phyloP scores from a whole-genome alignment of 2,888 invertebrate genomes.

The Acleris sparsana region DNA sequence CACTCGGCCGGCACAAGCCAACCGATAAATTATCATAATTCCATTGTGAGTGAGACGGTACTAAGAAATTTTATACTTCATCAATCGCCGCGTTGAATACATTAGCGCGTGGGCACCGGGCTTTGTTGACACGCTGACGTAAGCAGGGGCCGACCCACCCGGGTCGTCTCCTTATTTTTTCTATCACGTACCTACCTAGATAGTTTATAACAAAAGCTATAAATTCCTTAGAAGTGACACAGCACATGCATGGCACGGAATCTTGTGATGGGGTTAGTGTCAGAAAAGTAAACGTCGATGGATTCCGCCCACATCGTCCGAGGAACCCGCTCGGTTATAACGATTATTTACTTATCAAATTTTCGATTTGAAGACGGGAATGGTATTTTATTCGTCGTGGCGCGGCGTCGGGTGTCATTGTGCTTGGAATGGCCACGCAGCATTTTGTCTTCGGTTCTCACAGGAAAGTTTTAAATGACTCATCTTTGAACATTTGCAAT shows the following conservation, averaged over 20 bases:
- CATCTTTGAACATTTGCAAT: slow-evolving; percentile 28
- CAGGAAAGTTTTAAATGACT: slow-evolving; percentile 35
- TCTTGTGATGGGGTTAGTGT: slow-evolving; percentile 48
- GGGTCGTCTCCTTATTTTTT: slow-evolving; percentile 55
- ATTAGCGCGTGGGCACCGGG: slow-evolving; percentile 79
- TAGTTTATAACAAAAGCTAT: slow-evolving; percentile 59
- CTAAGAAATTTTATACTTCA: slow-evolving; percentile 84
- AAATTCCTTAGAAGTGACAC: slow-evolving; percentile 55
- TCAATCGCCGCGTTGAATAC: slow-evolving; percentile 82
- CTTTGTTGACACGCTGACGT: slow-evolving; percentile 70
- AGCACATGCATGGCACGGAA: slow-evolving; percentile 47
- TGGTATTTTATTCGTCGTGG: slow-evolving; percentile 14
- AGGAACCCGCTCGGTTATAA: slow-evolving; percentile 25
- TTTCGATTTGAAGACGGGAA: slow-evolving; percentile 20
- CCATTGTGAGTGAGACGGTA: slow-evolving; percentile 84
- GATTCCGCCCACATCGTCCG: slow-evolving; percentile 45
- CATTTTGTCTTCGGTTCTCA: slow-evolving; percentile 25
- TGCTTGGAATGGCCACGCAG: slow-evolving; percentile 21
- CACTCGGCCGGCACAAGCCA: slow-evolving; percentile 83
- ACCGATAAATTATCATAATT: slow-evolving; percentile 84
- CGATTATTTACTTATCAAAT: slow-evolving; percentile 34
- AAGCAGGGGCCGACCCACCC: slow-evolving; percentile 51
- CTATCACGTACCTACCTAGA: slow-evolving; percentile 58
- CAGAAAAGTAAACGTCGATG: slow-evolving; percentile 44
- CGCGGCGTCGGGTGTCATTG: slow-evolving; percentile 21